Percentiles rank a stretch among this genome's conserved stretches.
phyloP scores from a whole-genome alignment of 2,888 invertebrate genomes.

The Athalia circularis region DNA sequence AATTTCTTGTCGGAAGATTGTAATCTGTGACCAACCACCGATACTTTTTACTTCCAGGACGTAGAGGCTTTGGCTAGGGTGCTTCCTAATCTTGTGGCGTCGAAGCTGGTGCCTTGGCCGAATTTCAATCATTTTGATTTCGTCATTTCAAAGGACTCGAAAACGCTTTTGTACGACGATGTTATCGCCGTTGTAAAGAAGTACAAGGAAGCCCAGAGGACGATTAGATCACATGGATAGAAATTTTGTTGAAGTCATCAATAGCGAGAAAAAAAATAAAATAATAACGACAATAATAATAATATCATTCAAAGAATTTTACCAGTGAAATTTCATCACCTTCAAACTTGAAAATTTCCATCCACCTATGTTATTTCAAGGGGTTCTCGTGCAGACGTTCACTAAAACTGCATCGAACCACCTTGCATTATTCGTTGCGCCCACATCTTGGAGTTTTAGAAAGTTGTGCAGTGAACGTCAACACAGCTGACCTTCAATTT shows the following conservation, averaged over 20 bases:
- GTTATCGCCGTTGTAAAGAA: conserved; percentile 18
- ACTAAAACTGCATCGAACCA: conserved; percentile 6
- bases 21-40: background rate
- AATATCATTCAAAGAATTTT: background rate
- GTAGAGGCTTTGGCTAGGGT: conserved; percentile 13
- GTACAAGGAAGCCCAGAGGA: background rate
- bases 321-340: background rate
- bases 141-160: conserved; percentile 12
- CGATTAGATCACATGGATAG: background rate
- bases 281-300: too few species aligned
- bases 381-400: too few species aligned
- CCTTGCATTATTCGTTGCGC: background rate
- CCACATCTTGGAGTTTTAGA: conserved; percentile 11
- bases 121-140: conserved; percentile 43
- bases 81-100: conserved; percentile 12
- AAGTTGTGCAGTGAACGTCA: conserved; percentile 22
- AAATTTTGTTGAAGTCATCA: background rate
- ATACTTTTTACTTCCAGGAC: conserved; percentile 13
- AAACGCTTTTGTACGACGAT: conserved; percentile 31
- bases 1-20: background rate
- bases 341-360: too few species aligned
- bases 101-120: background rate
- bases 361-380: background rate
- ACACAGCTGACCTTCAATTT: conserved; percentile 9
- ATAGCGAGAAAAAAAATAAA: too few species aligned